These are phyloP conservation scores for Zapus hudsonius DNA, from an alignment of 2,113 vertebrate species.

Conservation along the genomic window DNA sequence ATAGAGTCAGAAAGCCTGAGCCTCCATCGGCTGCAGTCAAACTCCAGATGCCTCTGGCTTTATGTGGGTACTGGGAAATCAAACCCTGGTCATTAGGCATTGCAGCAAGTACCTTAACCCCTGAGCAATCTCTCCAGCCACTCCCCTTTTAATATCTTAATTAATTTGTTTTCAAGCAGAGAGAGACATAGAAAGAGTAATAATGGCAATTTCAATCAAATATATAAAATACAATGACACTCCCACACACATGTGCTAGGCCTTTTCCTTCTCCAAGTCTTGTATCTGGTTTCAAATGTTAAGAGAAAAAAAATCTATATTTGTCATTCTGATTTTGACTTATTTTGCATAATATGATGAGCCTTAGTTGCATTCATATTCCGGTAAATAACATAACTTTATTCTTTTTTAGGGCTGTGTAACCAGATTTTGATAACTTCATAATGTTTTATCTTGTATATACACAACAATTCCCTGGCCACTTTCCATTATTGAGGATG, in stretches of 20 bases:
- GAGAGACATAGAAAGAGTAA: too few relatives aligned
- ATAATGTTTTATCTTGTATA: neutral
- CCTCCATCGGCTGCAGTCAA: too few relatives aligned
- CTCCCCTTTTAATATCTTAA: neutral
- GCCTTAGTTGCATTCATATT: neutral
- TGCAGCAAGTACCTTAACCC: too few relatives aligned
- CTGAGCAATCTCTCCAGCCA: neutral
- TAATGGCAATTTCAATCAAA: neutral
- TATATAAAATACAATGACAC: neutral
- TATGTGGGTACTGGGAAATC: too few relatives aligned
- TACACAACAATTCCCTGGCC: neutral
- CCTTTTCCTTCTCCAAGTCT: neutral
- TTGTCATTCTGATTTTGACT: neutral
- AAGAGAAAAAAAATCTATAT: neutral
- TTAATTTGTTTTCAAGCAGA: neutral
- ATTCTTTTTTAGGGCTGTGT: neutral
- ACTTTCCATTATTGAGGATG: neutral
- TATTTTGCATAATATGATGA: neutral
- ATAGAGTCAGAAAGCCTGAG: too few relatives aligned
- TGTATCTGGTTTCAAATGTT: neutral
- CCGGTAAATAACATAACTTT: neutral
- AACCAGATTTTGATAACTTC: neutral
- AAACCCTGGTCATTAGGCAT: too few relatives aligned
- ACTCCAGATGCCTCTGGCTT: too few relatives aligned
- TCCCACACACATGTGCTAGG: too few relatives aligned